Percentiles rank a stretch among this genome's conserved stretches.
phyloP scores from a whole-genome alignment of 1,140 invertebrate genomes.

The Zaprionus vittiger region DNA sequence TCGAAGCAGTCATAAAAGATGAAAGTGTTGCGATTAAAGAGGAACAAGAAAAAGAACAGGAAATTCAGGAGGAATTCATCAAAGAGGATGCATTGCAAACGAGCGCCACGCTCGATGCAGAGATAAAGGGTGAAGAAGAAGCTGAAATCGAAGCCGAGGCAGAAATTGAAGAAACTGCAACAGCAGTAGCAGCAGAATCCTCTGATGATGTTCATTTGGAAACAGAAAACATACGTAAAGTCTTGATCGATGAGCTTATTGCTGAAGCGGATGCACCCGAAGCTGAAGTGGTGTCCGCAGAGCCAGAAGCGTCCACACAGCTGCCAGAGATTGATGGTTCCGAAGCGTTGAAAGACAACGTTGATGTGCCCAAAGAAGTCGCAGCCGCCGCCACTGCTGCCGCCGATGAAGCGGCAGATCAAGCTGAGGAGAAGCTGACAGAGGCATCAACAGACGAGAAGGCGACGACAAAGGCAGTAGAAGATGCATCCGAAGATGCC shows the following conservation, averaged over 20 bases:
- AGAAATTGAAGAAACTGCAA: slow-evolving; percentile 3
- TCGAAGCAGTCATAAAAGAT: slow-evolving; percentile 1
- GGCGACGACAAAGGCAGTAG: slow-evolving; percentile 12
- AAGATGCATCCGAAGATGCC: background rate
- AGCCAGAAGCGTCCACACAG: slow-evolving; percentile 15
- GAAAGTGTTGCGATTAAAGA: slow-evolving; percentile 13
- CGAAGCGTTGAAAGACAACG: slow-evolving; percentile 8
- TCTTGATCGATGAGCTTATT: slow-evolving; percentile 66
- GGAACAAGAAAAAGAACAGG: slow-evolving; percentile 51
- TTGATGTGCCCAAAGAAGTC: background rate
- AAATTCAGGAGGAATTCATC: slow-evolving; percentile 59
- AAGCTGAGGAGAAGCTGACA: background rate
- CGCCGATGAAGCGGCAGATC: slow-evolving; percentile 7
- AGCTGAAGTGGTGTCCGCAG: slow-evolving; percentile 12
- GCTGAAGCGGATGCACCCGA: slow-evolving; percentile 53
- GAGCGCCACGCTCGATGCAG: slow-evolving; percentile 8
- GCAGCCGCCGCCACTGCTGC: background rate
- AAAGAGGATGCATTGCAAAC: slow-evolving; percentile 44
- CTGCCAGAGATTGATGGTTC: slow-evolving; percentile 18
- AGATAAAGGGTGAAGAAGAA: background rate
- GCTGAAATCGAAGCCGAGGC: background rate
- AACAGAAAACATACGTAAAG: slow-evolving; percentile 64
- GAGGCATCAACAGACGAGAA: background rate
- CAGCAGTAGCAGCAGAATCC: background rate
- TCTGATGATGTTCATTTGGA: slow-evolving; percentile 58